Percentiles rank a stretch among this genome's conserved stretches.
phyloP scores from a whole-genome alignment of 2,113 vertebrate genomes.

The Chaetodon trifascialis region DNA sequence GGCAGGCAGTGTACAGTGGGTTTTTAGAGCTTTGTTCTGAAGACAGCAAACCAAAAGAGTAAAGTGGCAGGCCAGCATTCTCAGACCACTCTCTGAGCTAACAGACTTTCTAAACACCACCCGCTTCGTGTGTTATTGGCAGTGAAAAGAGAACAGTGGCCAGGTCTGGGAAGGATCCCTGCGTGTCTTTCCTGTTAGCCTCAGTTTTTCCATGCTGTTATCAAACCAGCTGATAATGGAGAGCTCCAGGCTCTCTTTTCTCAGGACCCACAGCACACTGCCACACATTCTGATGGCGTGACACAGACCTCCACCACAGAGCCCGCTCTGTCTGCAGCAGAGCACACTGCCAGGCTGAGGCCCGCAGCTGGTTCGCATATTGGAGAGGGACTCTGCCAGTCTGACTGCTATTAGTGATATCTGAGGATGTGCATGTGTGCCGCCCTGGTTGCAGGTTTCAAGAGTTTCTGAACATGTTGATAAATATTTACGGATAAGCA shows the following conservation, averaged over 20 bases:
- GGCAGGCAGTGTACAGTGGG: neutral
- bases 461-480: neutral
- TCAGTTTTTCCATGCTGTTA: conserved; percentile 84
- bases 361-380: conserved; percentile 73
- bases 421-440: conserved; percentile 13
- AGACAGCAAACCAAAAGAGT: neutral
- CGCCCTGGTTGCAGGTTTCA: conserved; percentile 2
- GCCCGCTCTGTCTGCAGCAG: conserved; percentile 74
- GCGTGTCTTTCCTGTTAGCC: conserved; percentile 78
- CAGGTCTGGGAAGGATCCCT: conserved; percentile 78
- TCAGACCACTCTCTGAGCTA: conserved; percentile 13
- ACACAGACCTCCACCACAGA: conserved; percentile 74
- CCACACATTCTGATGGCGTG: conserved; percentile 78
- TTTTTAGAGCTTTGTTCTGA: neutral
- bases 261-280: conserved; percentile 79
- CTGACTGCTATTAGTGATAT: conserved; percentile 48
- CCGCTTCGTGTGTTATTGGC: conserved; percentile 45
- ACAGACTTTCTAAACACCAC: conserved; percentile 26
- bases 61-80: neutral
- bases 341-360: conserved; percentile 54
- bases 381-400: conserved; percentile 65
- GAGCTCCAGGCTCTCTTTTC: conserved; percentile 73
- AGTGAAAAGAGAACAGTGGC: conserved; percentile 69
- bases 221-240: conserved; percentile 78
- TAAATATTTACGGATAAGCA: neutral